These are phyloP conservation scores for Ictidomys tridecemlineatus DNA, from an alignment of 2,113 vertebrate genomes.

Conservation along the genomic window DNA sequence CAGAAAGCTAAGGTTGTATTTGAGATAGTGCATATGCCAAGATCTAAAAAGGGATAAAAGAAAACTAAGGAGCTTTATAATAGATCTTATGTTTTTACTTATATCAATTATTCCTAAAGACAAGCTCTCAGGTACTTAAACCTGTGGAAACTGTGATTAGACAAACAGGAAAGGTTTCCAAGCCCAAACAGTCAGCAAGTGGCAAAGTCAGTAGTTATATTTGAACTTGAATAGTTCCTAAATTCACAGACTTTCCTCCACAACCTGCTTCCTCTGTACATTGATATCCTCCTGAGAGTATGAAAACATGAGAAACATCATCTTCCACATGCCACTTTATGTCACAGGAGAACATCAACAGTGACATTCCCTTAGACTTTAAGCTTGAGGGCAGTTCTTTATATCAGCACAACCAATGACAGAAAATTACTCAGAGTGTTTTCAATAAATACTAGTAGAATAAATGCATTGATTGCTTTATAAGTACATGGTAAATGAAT, in stretches of 20 bases:
- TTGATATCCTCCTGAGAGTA: neutral
- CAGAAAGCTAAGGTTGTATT: neutral
- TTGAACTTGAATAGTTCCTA: neutral
- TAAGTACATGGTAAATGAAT: neutral
- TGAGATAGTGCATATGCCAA: neutral
- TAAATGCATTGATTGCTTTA: neutral
- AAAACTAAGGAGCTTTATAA: neutral
- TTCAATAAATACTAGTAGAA: neutral
- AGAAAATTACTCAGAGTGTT: neutral
- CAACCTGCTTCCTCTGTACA: neutral
- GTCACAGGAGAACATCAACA: neutral
- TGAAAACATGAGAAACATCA: neutral
- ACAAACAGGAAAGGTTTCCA: neutral
- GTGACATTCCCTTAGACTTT: neutral
- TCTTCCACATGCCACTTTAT: neutral
- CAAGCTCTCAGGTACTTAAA: neutral
- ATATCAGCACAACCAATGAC: neutral
- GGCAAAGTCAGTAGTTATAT: neutral
- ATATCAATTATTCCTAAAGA: neutral
- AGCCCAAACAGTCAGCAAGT: neutral
- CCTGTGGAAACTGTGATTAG: neutral
- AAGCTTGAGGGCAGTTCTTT: conserved; percentile 2
- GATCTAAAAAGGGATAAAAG: neutral
- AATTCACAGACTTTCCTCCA: neutral
- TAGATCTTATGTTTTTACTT: neutral